phyloP scores from a whole-genome alignment of 2,113 vertebrate genomes.

The Bombycilla garrulus region DNA sequence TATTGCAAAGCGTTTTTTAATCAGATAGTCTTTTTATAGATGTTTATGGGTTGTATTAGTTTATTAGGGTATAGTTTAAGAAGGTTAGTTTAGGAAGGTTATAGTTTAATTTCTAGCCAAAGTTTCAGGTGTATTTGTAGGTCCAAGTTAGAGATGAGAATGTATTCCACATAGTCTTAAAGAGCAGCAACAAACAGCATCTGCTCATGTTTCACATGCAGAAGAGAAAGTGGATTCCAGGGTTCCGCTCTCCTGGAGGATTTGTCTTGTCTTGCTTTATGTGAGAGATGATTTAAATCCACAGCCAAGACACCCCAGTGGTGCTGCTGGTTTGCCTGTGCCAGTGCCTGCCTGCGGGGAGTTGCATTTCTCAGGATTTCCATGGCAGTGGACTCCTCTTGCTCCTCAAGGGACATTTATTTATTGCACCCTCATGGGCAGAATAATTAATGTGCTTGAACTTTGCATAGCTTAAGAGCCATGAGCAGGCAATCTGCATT shows the following conservation, averaged over 20 bases:
- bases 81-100: too few relatives aligned
- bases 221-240: neutral
- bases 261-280: neutral
- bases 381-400: neutral
- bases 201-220: neutral
- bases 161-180: neutral
- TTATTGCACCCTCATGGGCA: too few relatives aligned
- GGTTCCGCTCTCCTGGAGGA: neutral
- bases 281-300: neutral
- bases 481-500: neutral
- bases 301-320: neutral
- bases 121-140: neutral
- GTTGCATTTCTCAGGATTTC: neutral
- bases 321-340: neutral
- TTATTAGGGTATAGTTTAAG: too few relatives aligned
- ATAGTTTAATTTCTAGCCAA: neutral
- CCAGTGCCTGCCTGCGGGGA: neutral
- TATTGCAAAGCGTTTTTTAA: too few relatives aligned
- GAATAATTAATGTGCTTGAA: neutral
- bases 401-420: neutral
- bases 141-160: neutral
- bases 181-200: neutral
- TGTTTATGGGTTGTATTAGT: too few relatives aligned
- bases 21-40: too few relatives aligned
- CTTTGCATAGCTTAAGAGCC: neutral